Evolutionary conservation across 2,888 invertebrate genomes (phyloP).

Genomic region (Phragmatobia fuliginosa): DNA sequence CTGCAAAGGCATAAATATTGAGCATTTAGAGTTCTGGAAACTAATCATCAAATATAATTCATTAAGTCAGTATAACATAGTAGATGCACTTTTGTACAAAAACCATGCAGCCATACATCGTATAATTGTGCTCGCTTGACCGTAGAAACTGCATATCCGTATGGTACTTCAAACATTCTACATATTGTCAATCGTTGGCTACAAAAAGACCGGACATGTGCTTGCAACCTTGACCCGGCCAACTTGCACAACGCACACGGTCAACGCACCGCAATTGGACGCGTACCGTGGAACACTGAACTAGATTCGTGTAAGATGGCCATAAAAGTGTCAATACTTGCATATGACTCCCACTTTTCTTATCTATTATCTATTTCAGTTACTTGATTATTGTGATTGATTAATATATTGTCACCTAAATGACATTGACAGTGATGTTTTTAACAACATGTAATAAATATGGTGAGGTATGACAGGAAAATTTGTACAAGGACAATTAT

Average conservation of each 20-base stretch:
- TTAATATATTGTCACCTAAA: no score
- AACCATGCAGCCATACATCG: background rate
- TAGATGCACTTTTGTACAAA: background rate
- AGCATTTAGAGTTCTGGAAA: background rate
- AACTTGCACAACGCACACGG: constrained; percentile 33
- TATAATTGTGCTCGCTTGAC: background rate
- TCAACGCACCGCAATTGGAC: constrained; percentile 27
- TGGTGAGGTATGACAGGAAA: no score
- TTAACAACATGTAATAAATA: no score
- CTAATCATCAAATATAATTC: no score
- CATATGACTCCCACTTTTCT: background rate
- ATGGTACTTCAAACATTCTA: background rate
- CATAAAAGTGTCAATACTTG: constrained; percentile 5
- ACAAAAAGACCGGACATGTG: constrained; percentile 23
- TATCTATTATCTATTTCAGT: no score
- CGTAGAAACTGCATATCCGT: background rate
- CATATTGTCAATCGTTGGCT: constrained; percentile 4
- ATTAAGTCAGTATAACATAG: background rate
- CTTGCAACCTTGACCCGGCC: constrained; percentile 41
- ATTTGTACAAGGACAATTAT: no score
- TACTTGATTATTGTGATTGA: no score
- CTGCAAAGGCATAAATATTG: no score
- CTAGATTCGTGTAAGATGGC: constrained; percentile 14
- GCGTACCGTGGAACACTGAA: constrained; percentile 20
- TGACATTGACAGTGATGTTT: no score